Percentiles rank a stretch among this genome's conserved stretches.
phyloP scores from a whole-genome alignment of 2,888 invertebrate genomes.

The Sialis fuliginosa region DNA sequence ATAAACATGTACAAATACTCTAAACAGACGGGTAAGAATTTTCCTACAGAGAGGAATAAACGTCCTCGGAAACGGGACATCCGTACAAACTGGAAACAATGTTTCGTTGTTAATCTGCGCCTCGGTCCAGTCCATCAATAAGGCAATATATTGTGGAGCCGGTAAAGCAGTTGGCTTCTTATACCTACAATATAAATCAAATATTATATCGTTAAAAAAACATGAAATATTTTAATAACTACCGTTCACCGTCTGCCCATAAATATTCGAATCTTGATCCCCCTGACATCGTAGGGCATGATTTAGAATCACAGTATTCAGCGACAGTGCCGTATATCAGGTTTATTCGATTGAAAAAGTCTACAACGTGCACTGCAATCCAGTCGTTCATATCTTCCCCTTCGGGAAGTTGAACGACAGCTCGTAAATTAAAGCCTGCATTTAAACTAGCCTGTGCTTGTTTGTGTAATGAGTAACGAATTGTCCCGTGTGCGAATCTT shows the following conservation, averaged over 20 bases:
- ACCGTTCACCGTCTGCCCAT: conserved; percentile 71
- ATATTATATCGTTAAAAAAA: background rate
- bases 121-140: conserved; percentile 87
- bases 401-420: conserved; percentile 63
- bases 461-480: conserved; percentile 73
- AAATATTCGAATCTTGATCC: conserved; percentile 78
- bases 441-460: conserved; percentile 81
- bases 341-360: conserved; percentile 88
- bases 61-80: conserved; percentile 73
- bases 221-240: conserved; percentile 3
- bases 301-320: conserved; percentile 64
- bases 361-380: conserved; percentile 87
- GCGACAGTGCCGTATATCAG: conserved; percentile 79
- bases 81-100: conserved; percentile 69
- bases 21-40: conserved; percentile 69
- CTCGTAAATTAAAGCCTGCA: conserved; percentile 70
- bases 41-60: conserved; percentile 66
- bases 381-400: conserved; percentile 79
- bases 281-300: conserved; percentile 82
- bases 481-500: conserved; percentile 69
- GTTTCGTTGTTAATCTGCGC: conserved; percentile 75
- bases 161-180: conserved; percentile 65
- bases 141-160: conserved; percentile 64
- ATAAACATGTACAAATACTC: conserved; percentile 87
- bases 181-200: conserved; percentile 24